Evolutionary conservation across 64 coral and sea anemone genomes (phyloP), one percentile per base, ranked within the genome.

Genomic region (Montipora capricornis): DNA sequence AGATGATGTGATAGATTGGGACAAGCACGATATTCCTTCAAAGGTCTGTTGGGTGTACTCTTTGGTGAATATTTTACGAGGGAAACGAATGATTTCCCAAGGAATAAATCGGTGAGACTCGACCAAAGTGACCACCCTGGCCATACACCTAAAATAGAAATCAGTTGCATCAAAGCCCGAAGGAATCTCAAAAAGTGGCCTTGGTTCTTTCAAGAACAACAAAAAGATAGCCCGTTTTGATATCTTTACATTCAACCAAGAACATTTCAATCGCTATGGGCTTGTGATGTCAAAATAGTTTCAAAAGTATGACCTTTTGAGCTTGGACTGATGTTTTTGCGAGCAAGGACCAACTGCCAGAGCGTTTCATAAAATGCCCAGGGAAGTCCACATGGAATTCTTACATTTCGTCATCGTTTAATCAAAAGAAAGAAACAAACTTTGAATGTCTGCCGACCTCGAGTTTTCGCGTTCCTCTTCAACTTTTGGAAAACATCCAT

Each of bases 1-100:
- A 97, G 96, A 97, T 89, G 87, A 97, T 89, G 96, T 97, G 94
- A 97, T 97, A 97, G 94, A 97, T 94, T 97, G 96, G 96, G 96
- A 97, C 88, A 86, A 97, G 89, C 93, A 97, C 96, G 94, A 94
- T 97, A 95, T 95, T 90, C 93, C 96, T 95, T 94, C 96, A 97
- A 97, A 97, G 96, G 96, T 97, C 93, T 94, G 96, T 97, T 97
- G 91, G 96, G 75, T 95, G 85, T 87, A 82, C 91, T 94, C 44
- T 93, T 94, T 85, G 77, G 90, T 90, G 57, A 51, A 58, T 95
- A 82, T 90, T 91, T 67, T 68, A 73, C 47, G 67, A 46, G 81
- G 78, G 88, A 80, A 89, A 83, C 66, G 64, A 90, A 94, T 85
- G 79, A 88, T 90, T 94, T 91, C 78, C 93, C 93, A 79, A 64